Evolutionary conservation across 2,888 invertebrate genomes (phyloP).

Genomic region (Mycalesis mineus): DNA sequence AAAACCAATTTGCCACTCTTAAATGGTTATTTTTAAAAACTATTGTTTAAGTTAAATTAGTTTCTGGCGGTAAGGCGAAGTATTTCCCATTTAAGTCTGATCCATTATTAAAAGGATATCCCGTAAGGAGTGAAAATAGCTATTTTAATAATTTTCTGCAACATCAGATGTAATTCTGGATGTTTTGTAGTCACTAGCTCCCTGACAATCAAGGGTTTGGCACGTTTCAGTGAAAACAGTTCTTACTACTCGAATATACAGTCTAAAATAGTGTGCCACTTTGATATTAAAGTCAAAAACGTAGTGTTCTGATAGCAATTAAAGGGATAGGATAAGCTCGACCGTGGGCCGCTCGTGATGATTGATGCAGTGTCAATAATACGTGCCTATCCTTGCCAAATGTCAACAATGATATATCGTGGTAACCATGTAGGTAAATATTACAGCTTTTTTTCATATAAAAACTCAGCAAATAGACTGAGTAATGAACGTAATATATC

Average conservation of each 20-base stretch:
- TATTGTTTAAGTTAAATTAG: too few species aligned
- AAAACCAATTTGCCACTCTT: too few species aligned
- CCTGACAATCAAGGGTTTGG: neutral
- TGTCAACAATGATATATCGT: constrained; percentile 33
- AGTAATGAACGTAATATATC: neutral
- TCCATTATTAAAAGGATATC: too few species aligned
- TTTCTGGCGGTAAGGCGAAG: too few species aligned
- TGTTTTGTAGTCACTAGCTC: neutral
- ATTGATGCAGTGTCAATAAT: constrained; percentile 62
- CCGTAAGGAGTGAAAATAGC: neutral
- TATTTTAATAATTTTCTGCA: neutral
- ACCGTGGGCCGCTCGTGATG: constrained; percentile 33
- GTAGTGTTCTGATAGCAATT: constrained; percentile 13
- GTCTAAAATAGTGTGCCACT: neutral
- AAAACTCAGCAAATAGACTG: neutral
- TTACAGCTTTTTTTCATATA: neutral
- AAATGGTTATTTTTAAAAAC: too few species aligned
- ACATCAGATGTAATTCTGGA: neutral
- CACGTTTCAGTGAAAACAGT: neutral
- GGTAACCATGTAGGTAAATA: neutral
- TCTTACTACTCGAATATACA: neutral
- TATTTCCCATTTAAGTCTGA: too few species aligned
- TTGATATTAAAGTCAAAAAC: constrained; percentile 18
- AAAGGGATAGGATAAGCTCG: constrained; percentile 13
- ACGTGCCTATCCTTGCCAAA: constrained; percentile 40